A percentile compares a stretch with the other conserved stretches of the same genome.
Conservation (phyloP, 30 jellyfish, hydroid and myxozoan species). For the Catostylus mosaicus region DNA sequence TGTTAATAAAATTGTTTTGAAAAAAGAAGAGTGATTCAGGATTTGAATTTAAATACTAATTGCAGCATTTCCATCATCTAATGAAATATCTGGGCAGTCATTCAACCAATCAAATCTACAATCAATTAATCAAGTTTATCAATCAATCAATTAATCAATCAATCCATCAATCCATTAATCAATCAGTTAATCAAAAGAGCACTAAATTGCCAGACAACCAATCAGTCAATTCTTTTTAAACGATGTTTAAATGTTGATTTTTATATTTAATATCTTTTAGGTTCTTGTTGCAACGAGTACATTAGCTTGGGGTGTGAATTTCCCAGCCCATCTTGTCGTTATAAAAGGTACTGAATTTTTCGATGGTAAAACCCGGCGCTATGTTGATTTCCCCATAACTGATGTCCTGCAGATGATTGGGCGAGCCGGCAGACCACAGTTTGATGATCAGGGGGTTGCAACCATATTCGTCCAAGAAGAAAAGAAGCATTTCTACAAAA, state of each 20-base stretch:
- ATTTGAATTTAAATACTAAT: too few species aligned
- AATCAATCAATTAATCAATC: background rate
- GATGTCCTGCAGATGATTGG: slow-evolving; percentile 99
- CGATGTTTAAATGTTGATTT: background rate
- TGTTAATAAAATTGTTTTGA: background rate
- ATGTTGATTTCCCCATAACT: slow-evolving; percentile 98
- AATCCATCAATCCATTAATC: background rate
- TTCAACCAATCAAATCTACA: too few species aligned
- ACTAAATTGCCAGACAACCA: background rate
- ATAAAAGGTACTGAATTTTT: slow-evolving; percentile 98
- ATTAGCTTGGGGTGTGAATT: slow-evolving; percentile 99
- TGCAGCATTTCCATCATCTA: too few species aligned
- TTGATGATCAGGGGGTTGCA: slow-evolving; percentile 98
- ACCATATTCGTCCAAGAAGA: slow-evolving; percentile 95
- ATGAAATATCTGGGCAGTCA: too few species aligned
- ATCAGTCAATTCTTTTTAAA: background rate
- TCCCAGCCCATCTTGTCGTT: slow-evolving; percentile 98
- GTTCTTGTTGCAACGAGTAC: slow-evolving; percentile 97
- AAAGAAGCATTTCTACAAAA: slow-evolving; percentile 97
- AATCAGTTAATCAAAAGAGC: background rate
- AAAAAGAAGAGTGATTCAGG: background rate
- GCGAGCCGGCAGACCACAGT: slow-evolving; percentile 99
- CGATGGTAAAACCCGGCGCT: slow-evolving; percentile 93
- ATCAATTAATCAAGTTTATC: background rate
- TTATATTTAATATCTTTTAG: slow-evolving; percentile 29